Conservation (phyloP, 1,140 invertebrate species). For the Diorhabda carinulata region DNA sequence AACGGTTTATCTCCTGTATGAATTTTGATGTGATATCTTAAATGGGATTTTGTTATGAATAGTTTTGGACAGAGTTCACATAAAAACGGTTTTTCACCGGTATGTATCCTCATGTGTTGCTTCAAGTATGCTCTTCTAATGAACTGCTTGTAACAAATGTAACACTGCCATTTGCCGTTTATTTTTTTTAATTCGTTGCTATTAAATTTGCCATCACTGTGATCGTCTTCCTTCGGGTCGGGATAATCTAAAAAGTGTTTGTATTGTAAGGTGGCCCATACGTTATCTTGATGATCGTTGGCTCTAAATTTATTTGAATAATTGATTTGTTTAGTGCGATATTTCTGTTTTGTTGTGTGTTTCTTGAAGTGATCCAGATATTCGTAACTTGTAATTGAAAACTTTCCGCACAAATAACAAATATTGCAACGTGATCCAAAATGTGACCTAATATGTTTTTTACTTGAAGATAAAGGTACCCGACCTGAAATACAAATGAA, state of each 20-base stretch:
- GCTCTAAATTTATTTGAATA: neutral
- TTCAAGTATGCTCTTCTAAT: constrained; percentile 41
- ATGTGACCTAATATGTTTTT: neutral
- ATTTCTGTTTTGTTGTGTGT: neutral
- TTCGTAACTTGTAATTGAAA: neutral
- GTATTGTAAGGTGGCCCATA: neutral
- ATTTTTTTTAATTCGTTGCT: neutral
- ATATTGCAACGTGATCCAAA: neutral
- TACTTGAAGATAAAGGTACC: neutral
- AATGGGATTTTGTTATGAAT: neutral
- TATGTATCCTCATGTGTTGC: constrained; percentile 55
- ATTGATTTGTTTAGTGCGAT: neutral
- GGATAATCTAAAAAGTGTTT: neutral
- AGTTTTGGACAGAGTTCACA: constrained; percentile 39
- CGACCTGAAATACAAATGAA: neutral
- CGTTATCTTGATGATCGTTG: neutral
- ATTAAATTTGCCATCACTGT: neutral
- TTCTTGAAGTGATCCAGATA: neutral
- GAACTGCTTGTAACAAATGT: constrained; percentile 5
- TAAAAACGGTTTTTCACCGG: constrained; percentile 52
- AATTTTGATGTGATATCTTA: constrained; percentile 1
- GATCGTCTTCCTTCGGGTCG: neutral
- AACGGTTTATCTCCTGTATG: constrained; percentile 17
- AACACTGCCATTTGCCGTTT: constrained; percentile 4
- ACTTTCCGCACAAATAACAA: neutral